A percentile compares a stretch with the other conserved stretches of the same genome.
phyloP scores from a whole-genome alignment of 1,140 invertebrate species.

The Bombus soroeensis region DNA sequence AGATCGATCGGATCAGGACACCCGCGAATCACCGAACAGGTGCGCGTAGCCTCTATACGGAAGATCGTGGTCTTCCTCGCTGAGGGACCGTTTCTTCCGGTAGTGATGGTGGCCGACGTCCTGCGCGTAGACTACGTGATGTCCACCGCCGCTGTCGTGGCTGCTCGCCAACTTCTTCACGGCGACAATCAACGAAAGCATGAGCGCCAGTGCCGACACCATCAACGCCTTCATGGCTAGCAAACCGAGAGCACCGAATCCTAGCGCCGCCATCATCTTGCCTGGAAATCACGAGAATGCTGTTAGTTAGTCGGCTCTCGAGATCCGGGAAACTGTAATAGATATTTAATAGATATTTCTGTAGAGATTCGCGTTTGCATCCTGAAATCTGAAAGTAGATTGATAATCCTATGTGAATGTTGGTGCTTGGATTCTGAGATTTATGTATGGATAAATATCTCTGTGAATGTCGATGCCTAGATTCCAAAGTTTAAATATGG shows the following conservation, averaged over 20 bases:
- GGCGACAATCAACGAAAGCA: constrained; percentile 88
- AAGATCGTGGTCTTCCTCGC: constrained; percentile 73
- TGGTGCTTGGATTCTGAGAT: too few species aligned
- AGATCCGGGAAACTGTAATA: too few species aligned
- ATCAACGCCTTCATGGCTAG: constrained; percentile 88
- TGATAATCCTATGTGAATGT: too few species aligned
- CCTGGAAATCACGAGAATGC: constrained; percentile 56
- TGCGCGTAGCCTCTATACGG: constrained; percentile 84
- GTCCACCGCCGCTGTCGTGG: constrained; percentile 85
- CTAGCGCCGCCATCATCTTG: constrained; percentile 87
- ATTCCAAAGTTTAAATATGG: too few species aligned
- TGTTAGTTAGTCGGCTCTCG: neutral
- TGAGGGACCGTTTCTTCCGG: constrained; percentile 81
- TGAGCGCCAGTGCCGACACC: constrained; percentile 87
- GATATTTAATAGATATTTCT: too few species aligned
- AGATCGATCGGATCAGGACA: constrained; percentile 42
- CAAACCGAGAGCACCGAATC: constrained; percentile 87
- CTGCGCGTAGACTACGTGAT: constrained; percentile 88
- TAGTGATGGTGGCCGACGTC: constrained; percentile 85
- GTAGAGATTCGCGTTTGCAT: too few species aligned
- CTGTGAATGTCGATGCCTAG: too few species aligned
- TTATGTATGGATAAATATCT: too few species aligned
- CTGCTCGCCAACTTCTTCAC: constrained; percentile 88
- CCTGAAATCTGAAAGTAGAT: too few species aligned
- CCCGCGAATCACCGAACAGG: constrained; percentile 48